phyloP scores from a whole-genome alignment of 1,140 invertebrate genomes.

The Drosophila jambulina region DNA sequence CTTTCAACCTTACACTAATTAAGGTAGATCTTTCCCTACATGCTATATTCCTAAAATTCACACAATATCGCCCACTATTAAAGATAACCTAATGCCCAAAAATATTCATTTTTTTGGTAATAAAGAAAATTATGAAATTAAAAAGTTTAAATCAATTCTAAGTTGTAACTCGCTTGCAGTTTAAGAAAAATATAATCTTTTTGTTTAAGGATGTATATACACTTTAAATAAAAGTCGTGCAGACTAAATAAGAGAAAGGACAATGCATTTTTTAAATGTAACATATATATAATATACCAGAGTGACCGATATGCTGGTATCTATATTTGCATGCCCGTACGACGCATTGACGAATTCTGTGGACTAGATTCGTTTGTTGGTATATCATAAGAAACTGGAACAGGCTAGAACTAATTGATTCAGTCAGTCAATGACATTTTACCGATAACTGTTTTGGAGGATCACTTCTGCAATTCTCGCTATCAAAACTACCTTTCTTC shows the following conservation, averaged over 20 bases:
- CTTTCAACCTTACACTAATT: constrained; percentile 35
- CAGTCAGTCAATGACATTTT: constrained; percentile 13
- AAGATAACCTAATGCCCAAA: neutral
- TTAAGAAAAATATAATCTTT: neutral
- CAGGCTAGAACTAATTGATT: constrained; percentile 10
- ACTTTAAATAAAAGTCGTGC: neutral
- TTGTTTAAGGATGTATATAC: constrained; percentile 2
- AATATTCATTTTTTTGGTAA: neutral
- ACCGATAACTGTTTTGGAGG: neutral
- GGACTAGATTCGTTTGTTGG: constrained; percentile 48
- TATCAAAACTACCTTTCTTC: neutral
- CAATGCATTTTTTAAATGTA: neutral
- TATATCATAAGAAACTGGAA: constrained; percentile 31
- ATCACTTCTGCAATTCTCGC: neutral
- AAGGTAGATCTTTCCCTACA: constrained; percentile 31
- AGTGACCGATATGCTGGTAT: constrained; percentile 38
- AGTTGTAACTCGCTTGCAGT: neutral
- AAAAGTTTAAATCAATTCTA: neutral
- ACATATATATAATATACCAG: neutral
- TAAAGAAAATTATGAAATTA: neutral
- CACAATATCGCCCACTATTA: constrained; percentile 16
- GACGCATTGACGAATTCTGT: constrained; percentile 31
- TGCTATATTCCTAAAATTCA: constrained; percentile 2
- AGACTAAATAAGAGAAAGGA: no score
- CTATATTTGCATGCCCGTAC: constrained; percentile 11